Base-by-base conservation (phyloP, 2,888 invertebrate genomes). In the Drosophila ezoana region DNA sequence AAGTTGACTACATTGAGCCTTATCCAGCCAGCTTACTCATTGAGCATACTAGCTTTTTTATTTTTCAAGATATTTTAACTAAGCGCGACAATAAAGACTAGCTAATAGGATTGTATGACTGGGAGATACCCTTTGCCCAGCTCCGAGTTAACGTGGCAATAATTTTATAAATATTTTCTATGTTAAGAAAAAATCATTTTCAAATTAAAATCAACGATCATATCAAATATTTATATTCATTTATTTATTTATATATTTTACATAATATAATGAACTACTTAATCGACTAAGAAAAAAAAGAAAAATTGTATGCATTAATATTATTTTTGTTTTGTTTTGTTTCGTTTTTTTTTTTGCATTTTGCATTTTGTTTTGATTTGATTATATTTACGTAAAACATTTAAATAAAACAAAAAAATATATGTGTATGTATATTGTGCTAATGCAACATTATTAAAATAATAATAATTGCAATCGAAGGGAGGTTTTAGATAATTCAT, bases 261-360 rank as follows among this genome's bases (percentile, higher is more conserved):
- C 81, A 85, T 81, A 84, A 87, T 88, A 86, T 78, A 84, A 87
- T 84, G 83, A 84, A 84, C 84, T 84, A 84, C 88, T 84, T 84
- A 84, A 58, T 43, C 44, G 59, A 40, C 86, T 81, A 89, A 52
- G 62, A 83, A 87, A 86, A 85, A 76, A 74, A 73, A 63, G 47
- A 20, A 40, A 60, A 72, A 52, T 20, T 65, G 9, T 70, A 45
- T 75, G 45, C 23, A 53, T 68, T 66, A 74, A 32, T 64, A 40
- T 65, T 59, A 76, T 49, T 38, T 72, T 41, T 40, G n/a, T 47
- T 62, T 69, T 56, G 32, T 37, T 32, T n/a, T n/a, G n/a, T n/a
- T n/a, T n/a, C n/a, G n/a, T n/a, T 45, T 63, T 23, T 54, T 56
- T 43, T 54, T 38, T 52, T 68, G 33, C 18, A 43, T 38, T 58